phyloP scores from a whole-genome alignment of 64 coral and sea anemone genomes.

The Acropora tenuis region DNA sequence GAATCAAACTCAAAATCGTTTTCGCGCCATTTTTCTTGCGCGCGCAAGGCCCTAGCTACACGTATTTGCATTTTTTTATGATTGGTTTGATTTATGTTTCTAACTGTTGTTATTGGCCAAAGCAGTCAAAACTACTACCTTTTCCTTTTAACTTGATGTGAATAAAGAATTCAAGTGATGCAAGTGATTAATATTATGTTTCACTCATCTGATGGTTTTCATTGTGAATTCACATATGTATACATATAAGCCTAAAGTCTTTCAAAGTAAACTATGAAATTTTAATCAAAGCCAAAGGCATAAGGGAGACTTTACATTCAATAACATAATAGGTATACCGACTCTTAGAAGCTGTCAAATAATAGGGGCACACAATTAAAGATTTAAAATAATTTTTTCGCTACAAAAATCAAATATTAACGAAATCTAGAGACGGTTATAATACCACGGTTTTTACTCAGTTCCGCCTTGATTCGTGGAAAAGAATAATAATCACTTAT shows the following conservation, averaged over 20 bases:
- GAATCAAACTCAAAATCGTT: not conserved
- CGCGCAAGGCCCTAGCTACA: not conserved
- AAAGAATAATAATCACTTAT: not conserved
- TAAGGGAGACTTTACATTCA: conserved; percentile 1
- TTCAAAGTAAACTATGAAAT: conserved; percentile 10
- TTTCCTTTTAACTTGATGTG: too few relatives aligned
- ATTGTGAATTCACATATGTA: not conserved
- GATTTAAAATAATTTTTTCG: not conserved
- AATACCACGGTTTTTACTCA: not conserved
- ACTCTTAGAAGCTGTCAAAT: not conserved
- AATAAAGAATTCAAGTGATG: not conserved
- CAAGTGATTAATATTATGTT: not conserved
- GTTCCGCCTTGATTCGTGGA: not conserved
- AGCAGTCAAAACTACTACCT: too few relatives aligned
- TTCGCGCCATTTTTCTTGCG: not conserved
- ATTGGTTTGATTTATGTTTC: not conserved
- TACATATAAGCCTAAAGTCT: not conserved
- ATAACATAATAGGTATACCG: not conserved
- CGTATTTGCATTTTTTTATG: not conserved
- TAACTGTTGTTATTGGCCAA: not conserved
- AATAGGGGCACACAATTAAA: not conserved
- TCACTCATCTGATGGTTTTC: not conserved
- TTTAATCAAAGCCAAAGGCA: conserved; percentile 4
- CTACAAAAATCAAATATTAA: not conserved
- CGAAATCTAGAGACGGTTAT: not conserved